These are phyloP conservation scores for Parnassius apollo DNA, from an alignment of 2,888 invertebrate genomes.

Conservation along the genomic window DNA sequence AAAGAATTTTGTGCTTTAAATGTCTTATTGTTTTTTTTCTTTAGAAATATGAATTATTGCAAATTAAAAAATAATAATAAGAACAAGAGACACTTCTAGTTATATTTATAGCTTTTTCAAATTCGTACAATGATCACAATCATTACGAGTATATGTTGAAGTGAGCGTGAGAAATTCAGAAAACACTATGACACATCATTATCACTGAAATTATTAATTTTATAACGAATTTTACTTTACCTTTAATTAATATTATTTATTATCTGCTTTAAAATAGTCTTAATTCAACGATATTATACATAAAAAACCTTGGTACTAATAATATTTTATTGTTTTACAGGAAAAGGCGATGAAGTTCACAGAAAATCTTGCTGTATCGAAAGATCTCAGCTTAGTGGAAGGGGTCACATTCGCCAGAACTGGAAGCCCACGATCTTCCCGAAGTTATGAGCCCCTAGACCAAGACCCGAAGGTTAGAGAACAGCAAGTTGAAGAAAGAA, in stretches of 20 bases:
- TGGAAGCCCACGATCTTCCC: slow-evolving; percentile 66
- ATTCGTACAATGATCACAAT: too few species aligned
- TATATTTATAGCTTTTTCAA: background rate
- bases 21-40: too few species aligned
- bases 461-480: slow-evolving; percentile 70
- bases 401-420: slow-evolving; percentile 67
- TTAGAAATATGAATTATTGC: too few species aligned
- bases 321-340: slow-evolving; percentile 39
- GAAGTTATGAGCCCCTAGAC: slow-evolving; percentile 69
- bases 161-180: slow-evolving; percentile 2
- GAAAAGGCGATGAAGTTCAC: slow-evolving; percentile 75
- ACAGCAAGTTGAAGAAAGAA: slow-evolving; percentile 66
- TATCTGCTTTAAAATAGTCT: too few species aligned
- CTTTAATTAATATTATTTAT: too few species aligned
- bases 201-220: background rate
- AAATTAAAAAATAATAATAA: too few species aligned
- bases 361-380: slow-evolving; percentile 69
- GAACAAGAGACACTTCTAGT: background rate
- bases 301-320: background rate
- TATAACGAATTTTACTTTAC: too few species aligned
- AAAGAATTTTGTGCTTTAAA: too few species aligned
- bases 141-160: too few species aligned
- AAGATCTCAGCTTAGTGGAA: slow-evolving; percentile 63
- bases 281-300: too few species aligned
- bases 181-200: slow-evolving; percentile 10